These are phyloP conservation scores for Calameuta idolon DNA, from an alignment of 2,888 invertebrate species.

Conservation along the genomic window DNA sequence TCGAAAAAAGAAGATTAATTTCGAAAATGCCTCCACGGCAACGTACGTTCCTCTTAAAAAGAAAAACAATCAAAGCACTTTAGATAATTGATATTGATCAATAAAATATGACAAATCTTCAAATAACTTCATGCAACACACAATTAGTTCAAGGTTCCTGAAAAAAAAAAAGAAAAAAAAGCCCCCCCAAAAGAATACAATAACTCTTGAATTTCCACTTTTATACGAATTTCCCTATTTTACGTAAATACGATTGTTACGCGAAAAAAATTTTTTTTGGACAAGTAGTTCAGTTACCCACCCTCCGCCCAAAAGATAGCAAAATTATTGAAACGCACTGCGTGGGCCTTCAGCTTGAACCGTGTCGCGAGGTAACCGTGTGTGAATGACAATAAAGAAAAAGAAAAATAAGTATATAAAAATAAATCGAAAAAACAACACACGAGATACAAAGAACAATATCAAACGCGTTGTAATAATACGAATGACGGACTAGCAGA, in stretches of 20 bases:
- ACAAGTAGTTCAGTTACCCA: slow-evolving; percentile 42
- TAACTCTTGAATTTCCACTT: neutral
- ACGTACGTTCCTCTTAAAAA: neutral
- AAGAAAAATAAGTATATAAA: neutral
- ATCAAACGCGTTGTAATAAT: neutral
- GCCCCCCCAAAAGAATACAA: neutral
- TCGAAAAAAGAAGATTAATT: neutral
- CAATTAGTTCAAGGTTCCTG: neutral
- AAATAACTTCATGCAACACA: neutral
- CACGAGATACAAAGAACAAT: neutral
- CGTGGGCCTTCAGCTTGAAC: slow-evolving; percentile 62
- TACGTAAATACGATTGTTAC: neutral
- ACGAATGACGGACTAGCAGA: neutral
- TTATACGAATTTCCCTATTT: neutral
- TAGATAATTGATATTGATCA: neutral
- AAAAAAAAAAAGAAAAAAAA: neutral
- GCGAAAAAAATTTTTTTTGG: slow-evolving; percentile 10
- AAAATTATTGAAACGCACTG: slow-evolving; percentile 56
- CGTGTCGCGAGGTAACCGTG: slow-evolving; percentile 23
- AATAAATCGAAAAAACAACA: neutral
- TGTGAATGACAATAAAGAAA: slow-evolving; percentile 17
- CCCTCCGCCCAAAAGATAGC: slow-evolving; percentile 50
- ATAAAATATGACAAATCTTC: neutral
- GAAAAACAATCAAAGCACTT: neutral
- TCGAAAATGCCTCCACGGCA: neutral